phyloP scores from a whole-genome alignment of 1,140 invertebrate species.

The Heliconius melpomene region DNA sequence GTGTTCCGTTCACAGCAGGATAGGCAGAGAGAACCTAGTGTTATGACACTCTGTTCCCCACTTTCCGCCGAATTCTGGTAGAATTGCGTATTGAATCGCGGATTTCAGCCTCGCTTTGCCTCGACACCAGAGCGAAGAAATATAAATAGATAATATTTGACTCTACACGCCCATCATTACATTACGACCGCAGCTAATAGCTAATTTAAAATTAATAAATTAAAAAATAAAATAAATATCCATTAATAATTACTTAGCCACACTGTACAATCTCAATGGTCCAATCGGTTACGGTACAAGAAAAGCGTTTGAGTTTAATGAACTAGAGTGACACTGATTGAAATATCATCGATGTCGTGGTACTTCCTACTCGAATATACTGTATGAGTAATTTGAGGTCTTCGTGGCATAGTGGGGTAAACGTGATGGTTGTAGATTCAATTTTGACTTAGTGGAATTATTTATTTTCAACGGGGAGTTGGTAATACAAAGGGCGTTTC shows the following conservation, averaged over 20 bases:
- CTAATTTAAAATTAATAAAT: not conserved
- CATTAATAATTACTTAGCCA: slow-evolving; percentile 2
- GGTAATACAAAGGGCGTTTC: no score
- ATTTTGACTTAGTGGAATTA: no score
- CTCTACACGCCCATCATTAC: not conserved
- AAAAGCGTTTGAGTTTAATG: slow-evolving; percentile 42
- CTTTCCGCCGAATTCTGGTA: no score
- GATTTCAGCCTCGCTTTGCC: no score
- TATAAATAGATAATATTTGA: not conserved
- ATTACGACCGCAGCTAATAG: not conserved
- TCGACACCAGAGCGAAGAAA: no score
- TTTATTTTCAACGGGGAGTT: no score
- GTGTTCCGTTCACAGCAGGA: no score
- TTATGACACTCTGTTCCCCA: no score
- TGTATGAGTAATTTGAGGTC: not conserved
- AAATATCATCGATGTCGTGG: slow-evolving; percentile 29
- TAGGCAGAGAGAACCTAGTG: no score
- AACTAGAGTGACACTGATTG: slow-evolving; percentile 46
- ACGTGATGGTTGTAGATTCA: no score
- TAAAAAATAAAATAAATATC: not conserved
- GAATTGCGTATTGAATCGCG: no score
- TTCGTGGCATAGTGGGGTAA: no score
- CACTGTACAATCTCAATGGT: not conserved
- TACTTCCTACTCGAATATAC: slow-evolving; percentile 26
- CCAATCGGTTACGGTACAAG: slow-evolving; percentile 14